Evolutionary conservation across 2,888 invertebrate genomes (phyloP).

Genomic region (Syritta pipiens): DNA sequence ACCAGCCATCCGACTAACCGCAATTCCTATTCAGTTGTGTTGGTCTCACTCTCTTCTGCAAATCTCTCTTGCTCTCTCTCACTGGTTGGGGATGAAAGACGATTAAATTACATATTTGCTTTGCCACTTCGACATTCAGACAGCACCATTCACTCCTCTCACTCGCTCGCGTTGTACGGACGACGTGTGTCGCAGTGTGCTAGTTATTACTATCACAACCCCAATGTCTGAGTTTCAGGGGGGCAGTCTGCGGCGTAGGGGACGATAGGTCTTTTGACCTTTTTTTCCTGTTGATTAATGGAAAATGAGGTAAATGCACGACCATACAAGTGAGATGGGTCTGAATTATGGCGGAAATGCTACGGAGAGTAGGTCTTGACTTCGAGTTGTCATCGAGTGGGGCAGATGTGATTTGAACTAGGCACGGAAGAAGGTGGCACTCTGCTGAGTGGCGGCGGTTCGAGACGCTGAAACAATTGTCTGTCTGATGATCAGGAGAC

Average conservation of each 20-base stretch:
- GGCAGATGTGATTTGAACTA: no score
- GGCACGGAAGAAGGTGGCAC: no score
- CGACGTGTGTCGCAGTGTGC: slow-evolving; percentile 2
- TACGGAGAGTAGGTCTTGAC: no score
- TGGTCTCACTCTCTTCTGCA: no score
- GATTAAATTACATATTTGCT: slow-evolving; percentile 58
- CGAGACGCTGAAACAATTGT: no score
- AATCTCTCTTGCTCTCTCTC: slow-evolving; percentile 2
- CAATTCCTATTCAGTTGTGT: slow-evolving; percentile 53
- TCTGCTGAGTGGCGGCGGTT: no score
- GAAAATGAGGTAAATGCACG: slow-evolving; percentile 36
- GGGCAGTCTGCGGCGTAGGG: not conserved
- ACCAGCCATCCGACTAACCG: slow-evolving; percentile 47
- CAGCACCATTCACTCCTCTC: not conserved
- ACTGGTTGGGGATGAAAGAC: slow-evolving; percentile 10
- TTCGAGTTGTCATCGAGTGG: no score
- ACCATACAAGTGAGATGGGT: no score
- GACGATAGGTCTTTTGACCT: slow-evolving; percentile 38
- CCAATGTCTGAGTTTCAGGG: slow-evolving; percentile 4
- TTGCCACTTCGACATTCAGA: slow-evolving; percentile 39
- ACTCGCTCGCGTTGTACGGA: not conserved
- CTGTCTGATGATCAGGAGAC: no score
- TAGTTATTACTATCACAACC: slow-evolving; percentile 21
- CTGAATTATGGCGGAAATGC: no score
- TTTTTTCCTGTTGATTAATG: slow-evolving; percentile 54